Evolutionary conservation across 2,888 invertebrate genomes (phyloP), one percentile per base, ranked within the genome.

Genomic region (Drosophila monieri): DNA sequence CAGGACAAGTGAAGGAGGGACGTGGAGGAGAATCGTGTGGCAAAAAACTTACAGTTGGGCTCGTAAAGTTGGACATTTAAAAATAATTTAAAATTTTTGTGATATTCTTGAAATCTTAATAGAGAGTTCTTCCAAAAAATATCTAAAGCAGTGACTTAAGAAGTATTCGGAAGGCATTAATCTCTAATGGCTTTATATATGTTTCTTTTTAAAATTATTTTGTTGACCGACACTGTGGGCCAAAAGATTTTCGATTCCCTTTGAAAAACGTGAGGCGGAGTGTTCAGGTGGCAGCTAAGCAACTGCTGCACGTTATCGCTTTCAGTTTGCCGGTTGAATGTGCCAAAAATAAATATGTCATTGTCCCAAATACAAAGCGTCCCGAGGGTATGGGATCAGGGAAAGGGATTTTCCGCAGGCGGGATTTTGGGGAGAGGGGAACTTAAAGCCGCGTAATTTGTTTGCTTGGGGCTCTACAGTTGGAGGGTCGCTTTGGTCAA

Each of bases 381-480:
- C 35, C 21, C 27, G 9, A 37, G 27, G 10, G 27, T 1, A 27
- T 9, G 27, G 64, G 52, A 52, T 64, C 64, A n/a, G 43, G 18
- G 25, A 15, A 1, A 41, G 12, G 49, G 18, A 35, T 30, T 27
- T n/a, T 32, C 23, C 44, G 8, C 14, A 12, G 56, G 37, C 51
- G n/a, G 41, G 30, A 15, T 10, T 41, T 2, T 9, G 41, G 47
- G 37, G 14, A 21, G 53, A 15, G 35, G 25, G 43, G 27, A 37
- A 23, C 61, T 80, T 83, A 81, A 85, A 81, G 85, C 81, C 83
- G 80, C 76, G 83, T 83, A 85, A 81, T 81, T 81, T 81, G 83
- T 81, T 81, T 81, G 70, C 68, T 59, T 59, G 32, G 72, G 65
- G 64, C 48, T 12, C 43, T 32, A 6, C 23, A 3, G 30, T 52